Percentiles rank a stretch among this genome's conserved stretches.
Conservation (phyloP, 2,888 invertebrate species). For the Loripinus fragilis region DNA sequence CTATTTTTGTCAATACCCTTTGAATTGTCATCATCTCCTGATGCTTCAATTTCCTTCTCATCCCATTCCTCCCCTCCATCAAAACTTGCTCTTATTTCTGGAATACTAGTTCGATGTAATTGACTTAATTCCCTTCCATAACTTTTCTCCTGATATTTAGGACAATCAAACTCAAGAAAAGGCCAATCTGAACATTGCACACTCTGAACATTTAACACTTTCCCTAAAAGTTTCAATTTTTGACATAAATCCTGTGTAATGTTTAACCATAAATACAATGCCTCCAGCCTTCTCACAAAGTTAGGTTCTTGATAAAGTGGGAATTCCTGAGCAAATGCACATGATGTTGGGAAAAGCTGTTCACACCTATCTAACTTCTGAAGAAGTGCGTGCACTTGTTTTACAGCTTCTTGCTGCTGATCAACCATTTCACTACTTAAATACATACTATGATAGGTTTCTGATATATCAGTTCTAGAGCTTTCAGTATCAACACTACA, state of each 20-base stretch:
- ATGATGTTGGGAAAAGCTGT: constrained; percentile 92
- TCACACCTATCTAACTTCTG: constrained; percentile 90
- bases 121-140: constrained; percentile 16
- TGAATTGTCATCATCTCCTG: constrained; percentile 19
- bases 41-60: constrained; percentile 46
- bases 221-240: constrained; percentile 88
- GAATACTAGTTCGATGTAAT: constrained; percentile 61
- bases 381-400: constrained; percentile 89
- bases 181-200: constrained; percentile 79
- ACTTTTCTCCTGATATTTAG: constrained; percentile 18
- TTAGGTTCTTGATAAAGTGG: constrained; percentile 88
- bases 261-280: constrained; percentile 96
- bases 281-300: constrained; percentile 89
- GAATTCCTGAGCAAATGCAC: constrained; percentile 90
- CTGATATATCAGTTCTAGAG: constrained; percentile 43
- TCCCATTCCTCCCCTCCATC: constrained; percentile 51
- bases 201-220: constrained; percentile 78
- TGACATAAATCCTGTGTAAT: constrained; percentile 92
- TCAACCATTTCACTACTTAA: constrained; percentile 84
- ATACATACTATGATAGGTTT: constrained; percentile 68
- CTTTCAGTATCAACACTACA: constrained; percentile 44
- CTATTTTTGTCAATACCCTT: constrained; percentile 29
- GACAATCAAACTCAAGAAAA: constrained; percentile 74
- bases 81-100: constrained; percentile 63
- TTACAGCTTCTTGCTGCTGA: constrained; percentile 90